A percentile compares a stretch with the other conserved stretches of the same genome.
phyloP scores from a whole-genome alignment of 2,888 invertebrate species.

The Syrphus vitripennis region DNA sequence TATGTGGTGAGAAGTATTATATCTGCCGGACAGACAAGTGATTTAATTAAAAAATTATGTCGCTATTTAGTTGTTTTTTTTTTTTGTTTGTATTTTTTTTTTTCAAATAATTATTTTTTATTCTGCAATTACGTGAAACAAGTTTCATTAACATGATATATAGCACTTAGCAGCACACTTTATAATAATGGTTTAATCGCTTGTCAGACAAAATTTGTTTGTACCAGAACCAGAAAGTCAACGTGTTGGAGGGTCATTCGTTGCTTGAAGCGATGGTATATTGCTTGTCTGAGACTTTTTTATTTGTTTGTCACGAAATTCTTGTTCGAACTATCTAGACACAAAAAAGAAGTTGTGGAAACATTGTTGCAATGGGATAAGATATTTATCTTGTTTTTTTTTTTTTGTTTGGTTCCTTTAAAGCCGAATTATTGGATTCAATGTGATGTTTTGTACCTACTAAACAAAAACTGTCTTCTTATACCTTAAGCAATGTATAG shows the following conservation, averaged over 20 bases:
- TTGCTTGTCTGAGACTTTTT: neutral
- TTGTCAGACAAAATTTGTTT: constrained; percentile 61
- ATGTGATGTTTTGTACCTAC: too few relatives aligned
- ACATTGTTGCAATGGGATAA: constrained; percentile 42
- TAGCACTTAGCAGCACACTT: constrained; percentile 61
- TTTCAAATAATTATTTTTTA: neutral
- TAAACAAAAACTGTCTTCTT: neutral
- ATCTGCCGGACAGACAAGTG: constrained; percentile 42
- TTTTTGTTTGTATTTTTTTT: neutral
- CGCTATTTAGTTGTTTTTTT: constrained; percentile 26
- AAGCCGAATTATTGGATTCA: neutral
- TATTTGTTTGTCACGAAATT: constrained; percentile 66
- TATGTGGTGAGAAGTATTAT: constrained; percentile 4
- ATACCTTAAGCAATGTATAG: neutral
- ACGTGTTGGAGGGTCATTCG: neutral
- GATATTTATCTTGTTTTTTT: neutral
- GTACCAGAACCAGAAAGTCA: constrained; percentile 34
- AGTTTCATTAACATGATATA: constrained; percentile 69
- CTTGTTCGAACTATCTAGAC: constrained; percentile 37
- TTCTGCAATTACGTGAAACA: constrained; percentile 61
- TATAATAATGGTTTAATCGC: constrained; percentile 56
- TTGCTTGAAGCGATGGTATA: neutral
- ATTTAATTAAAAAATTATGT: constrained; percentile 56
- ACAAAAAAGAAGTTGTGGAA: neutral
- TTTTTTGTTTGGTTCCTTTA: neutral